These are phyloP conservation scores for Thera britannica DNA, from an alignment of 2,888 invertebrate species.

Conservation along the genomic window DNA sequence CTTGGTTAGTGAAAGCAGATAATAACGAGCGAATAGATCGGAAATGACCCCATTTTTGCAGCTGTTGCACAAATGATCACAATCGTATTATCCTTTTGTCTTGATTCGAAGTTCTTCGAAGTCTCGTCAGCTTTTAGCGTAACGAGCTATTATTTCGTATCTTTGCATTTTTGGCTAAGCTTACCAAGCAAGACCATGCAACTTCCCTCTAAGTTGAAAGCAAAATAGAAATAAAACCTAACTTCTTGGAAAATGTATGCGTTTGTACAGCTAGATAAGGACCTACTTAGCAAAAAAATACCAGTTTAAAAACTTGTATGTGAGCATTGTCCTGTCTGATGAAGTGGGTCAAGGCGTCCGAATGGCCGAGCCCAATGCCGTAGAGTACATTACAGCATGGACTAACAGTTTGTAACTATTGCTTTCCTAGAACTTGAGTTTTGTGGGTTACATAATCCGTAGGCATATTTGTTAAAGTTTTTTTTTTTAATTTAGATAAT, in stretches of 20 bases:
- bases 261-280: no score
- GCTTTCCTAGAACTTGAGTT: conserved; percentile 4
- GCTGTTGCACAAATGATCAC: conserved; percentile 54
- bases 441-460: no score
- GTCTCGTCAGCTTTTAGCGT: no score
- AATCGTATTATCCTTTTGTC: neutral
- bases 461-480: no score
- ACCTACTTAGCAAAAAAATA: neutral
- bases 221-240: no score
- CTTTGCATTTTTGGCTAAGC: no score
- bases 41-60: conserved; percentile 60
- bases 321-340: conserved; percentile 22
- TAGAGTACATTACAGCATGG: neutral
- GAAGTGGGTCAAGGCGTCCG: conserved; percentile 22
- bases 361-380: conserved; percentile 15
- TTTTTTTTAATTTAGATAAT: no score
- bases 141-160: no score
- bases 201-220: no score
- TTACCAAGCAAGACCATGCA: no score
- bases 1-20: conserved; percentile 16
- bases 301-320: conserved; percentile 15
- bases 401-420: conserved; percentile 2
- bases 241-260: no score
- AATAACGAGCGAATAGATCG: conserved; percentile 36
- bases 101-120: neutral